Conservation (phyloP, 2,888 invertebrate species). For the Ichneumoninae sp. region DNA sequence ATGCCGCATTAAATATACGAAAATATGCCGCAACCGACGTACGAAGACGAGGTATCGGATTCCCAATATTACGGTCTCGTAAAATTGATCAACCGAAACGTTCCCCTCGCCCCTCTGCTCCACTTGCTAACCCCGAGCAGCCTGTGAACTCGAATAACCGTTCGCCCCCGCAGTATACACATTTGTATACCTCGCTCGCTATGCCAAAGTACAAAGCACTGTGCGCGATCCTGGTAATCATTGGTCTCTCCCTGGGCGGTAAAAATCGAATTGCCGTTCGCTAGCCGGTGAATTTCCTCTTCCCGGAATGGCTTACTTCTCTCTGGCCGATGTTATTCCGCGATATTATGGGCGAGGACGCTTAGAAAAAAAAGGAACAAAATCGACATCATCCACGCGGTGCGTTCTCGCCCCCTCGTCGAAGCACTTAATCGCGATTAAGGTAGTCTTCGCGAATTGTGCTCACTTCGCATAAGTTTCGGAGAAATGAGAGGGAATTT, state of each 20-base stretch:
- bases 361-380: constrained; percentile 16
- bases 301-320: constrained; percentile 55
- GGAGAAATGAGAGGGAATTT: no score
- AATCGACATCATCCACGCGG: constrained; percentile 13
- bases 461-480: not conserved
- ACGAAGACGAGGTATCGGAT: not conserved
- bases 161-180: constrained; percentile 5
- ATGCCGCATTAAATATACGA: not conserved
- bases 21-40: not conserved
- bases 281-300: constrained; percentile 44
- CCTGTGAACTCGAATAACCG: constrained; percentile 6
- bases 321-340: not conserved
- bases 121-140: not conserved
- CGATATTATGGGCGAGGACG: constrained; percentile 6
- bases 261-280: constrained; percentile 60
- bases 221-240: constrained; percentile 56
- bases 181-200: constrained; percentile 31
- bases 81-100: not conserved
- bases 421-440: not conserved
- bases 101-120: not conserved
- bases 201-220: constrained; percentile 20
- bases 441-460: not conserved
- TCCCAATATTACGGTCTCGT: not conserved
- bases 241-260: constrained; percentile 29
- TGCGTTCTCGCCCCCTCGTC: not conserved